Percentiles rank a stretch among this genome's conserved stretches.
These are phyloP conservation scores for Pygoscelis adeliae DNA, from an alignment of 2,113 vertebrate genomes.

Conservation along the genomic window DNA sequence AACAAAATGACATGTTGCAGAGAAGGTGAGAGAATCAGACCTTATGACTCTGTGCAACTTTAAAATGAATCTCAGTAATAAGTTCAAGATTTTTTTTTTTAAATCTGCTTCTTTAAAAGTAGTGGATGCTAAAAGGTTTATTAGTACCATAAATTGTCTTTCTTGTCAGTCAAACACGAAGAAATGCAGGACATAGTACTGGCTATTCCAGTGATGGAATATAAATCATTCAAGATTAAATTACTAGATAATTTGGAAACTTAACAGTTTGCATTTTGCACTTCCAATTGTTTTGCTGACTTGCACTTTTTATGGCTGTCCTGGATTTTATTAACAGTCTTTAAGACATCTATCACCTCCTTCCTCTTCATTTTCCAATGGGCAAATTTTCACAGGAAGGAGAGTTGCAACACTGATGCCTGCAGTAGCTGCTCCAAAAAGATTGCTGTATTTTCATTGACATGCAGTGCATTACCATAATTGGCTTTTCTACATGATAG, in stretches of 20 bases:
- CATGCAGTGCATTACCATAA: slow-evolving; percentile 99
- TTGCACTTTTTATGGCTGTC: slow-evolving; percentile 80
- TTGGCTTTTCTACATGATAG: slow-evolving; percentile 99
- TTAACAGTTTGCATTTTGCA: slow-evolving; percentile 81
- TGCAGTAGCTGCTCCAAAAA: slow-evolving; percentile 84
- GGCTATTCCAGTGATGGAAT: slow-evolving; percentile 69
- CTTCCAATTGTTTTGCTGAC: slow-evolving; percentile 84
- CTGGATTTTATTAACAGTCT: slow-evolving; percentile 79
- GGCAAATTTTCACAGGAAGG: slow-evolving; percentile 82
- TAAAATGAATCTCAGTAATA: slow-evolving; percentile 57
- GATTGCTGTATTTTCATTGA: slow-evolving; percentile 98
- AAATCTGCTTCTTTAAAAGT: slow-evolving; percentile 61
- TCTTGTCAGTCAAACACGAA: slow-evolving; percentile 75
- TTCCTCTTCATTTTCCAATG: slow-evolving; percentile 81
- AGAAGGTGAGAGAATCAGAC: slow-evolving; percentile 36
- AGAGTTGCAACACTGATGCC: slow-evolving; percentile 76
- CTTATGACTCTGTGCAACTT: slow-evolving; percentile 54
- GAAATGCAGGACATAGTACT: slow-evolving; percentile 58
- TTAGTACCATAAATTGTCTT: slow-evolving; percentile 70
- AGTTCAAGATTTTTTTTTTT: slow-evolving; percentile 40
- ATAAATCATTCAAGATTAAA: slow-evolving; percentile 83
- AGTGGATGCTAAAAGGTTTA: slow-evolving; percentile 67
- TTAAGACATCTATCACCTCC: slow-evolving; percentile 78
- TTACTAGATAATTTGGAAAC: slow-evolving; percentile 84
- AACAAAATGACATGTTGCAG: slow-evolving; percentile 19